These are phyloP conservation scores for Lasioglossum calceatum DNA, from an alignment of 2,888 invertebrate genomes.

Conservation along the genomic window DNA sequence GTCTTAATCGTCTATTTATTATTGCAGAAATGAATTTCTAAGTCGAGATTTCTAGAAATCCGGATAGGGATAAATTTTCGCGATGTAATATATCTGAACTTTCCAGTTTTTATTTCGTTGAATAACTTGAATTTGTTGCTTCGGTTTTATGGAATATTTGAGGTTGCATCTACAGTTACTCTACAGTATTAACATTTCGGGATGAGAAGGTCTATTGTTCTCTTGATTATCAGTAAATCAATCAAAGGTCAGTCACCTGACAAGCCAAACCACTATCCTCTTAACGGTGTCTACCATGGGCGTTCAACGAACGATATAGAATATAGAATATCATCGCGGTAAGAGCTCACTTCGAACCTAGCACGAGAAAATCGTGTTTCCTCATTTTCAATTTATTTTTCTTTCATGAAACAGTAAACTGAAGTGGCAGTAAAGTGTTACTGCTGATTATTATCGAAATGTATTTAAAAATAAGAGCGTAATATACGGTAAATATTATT, in stretches of 20 bases:
- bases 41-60: not conserved
- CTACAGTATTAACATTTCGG: not conserved
- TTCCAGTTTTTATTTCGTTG: not conserved
- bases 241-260: not conserved
- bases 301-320: not conserved
- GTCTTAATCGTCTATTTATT: not conserved
- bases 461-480: not conserved
- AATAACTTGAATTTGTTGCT: not conserved
- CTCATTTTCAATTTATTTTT: not conserved
- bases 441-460: not conserved
- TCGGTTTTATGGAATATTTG: not conserved
- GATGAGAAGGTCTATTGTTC: not conserved
- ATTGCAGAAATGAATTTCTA: not conserved
- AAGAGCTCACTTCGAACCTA: not conserved
- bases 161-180: not conserved
- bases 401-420: not conserved
- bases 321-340: not conserved
- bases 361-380: not conserved
- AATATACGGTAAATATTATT: not conserved
- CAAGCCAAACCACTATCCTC: not conserved
- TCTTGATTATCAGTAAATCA: not conserved
- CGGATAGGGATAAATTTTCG: not conserved
- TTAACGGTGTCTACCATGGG: slow-evolving; percentile 6
- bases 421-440: not conserved
- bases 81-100: not conserved